Percentiles rank a stretch among this genome's conserved stretches.
Conservation (phyloP, 1,140 invertebrate species). For the Drosophila suzukii region DNA sequence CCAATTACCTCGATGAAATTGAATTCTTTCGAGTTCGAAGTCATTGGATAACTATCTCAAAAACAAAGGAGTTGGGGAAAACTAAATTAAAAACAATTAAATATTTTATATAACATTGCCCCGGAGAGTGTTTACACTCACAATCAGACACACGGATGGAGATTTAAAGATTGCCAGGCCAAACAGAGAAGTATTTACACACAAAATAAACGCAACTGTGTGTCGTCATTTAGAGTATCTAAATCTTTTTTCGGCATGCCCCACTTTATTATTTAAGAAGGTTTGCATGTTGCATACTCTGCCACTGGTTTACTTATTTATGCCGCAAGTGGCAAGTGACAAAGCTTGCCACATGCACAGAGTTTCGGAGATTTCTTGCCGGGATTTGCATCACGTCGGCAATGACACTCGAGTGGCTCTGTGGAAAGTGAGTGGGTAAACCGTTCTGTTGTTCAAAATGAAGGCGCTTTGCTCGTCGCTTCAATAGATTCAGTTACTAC, state of each 20-base stretch:
- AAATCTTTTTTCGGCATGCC: conserved; percentile 33
- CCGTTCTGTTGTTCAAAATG: conserved; percentile 22
- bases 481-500: conserved; percentile 31
- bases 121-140: conserved; percentile 35
- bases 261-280: conserved; percentile 56
- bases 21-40: conserved; percentile 48
- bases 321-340: conserved; percentile 30
- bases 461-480: conserved; percentile 30
- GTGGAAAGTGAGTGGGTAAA: conserved; percentile 17
- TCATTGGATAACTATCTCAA: conserved; percentile 21
- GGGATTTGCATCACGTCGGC: conserved; percentile 38
- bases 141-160: conserved; percentile 11
- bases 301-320: conserved; percentile 39
- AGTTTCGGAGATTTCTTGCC: conserved; percentile 25
- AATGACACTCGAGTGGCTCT: conserved; percentile 38
- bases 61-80: conserved; percentile 5
- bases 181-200: conserved; percentile 48
- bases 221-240: conserved; percentile 17
- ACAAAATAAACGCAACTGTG: background rate
- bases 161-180: conserved; percentile 8
- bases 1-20: conserved; percentile 55
- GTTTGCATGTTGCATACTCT: conserved; percentile 43
- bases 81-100: conserved; percentile 75
- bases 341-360: conserved; percentile 26
- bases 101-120: conserved; percentile 68